These are phyloP conservation scores for Odontomyia ornata DNA, from an alignment of 2,888 invertebrate genomes.

Conservation along the genomic window DNA sequence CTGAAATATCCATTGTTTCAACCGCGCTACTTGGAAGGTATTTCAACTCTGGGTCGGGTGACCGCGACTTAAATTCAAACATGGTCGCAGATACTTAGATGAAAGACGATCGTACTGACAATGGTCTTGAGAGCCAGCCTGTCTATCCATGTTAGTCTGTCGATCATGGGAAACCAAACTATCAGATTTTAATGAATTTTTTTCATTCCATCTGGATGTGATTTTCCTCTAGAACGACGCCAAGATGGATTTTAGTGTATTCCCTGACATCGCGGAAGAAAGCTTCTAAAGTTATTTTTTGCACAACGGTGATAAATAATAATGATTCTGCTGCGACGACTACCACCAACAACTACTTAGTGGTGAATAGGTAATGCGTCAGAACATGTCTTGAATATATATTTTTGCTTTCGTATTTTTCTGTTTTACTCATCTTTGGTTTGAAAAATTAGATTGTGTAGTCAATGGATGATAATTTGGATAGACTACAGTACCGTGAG, in stretches of 20 bases:
- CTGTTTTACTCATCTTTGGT: slow-evolving; percentile 19
- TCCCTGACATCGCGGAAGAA: slow-evolving; percentile 31
- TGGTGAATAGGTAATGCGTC: slow-evolving; percentile 42
- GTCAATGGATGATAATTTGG: slow-evolving; percentile 36
- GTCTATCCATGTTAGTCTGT: slow-evolving; percentile 31
- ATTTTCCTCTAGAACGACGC: not conserved
- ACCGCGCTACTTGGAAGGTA: not conserved
- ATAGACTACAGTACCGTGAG: not conserved
- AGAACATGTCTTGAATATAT: slow-evolving; percentile 33
- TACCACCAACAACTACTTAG: slow-evolving; percentile 10
- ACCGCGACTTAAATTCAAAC: not conserved
- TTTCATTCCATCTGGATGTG: not conserved
- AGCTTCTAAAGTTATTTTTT: slow-evolving; percentile 24
- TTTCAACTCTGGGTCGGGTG: not conserved
- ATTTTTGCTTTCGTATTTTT: slow-evolving; percentile 1
- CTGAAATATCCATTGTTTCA: slow-evolving; percentile 25
- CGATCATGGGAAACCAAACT: slow-evolving; percentile 42
- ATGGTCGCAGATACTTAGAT: slow-evolving; percentile 4
- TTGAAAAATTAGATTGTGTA: slow-evolving; percentile 33
- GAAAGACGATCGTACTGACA: not conserved
- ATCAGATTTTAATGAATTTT: slow-evolving; percentile 32
- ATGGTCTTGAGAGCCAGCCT: slow-evolving; percentile 2
- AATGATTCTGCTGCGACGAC: slow-evolving; percentile 16
- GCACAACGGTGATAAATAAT: slow-evolving; percentile 43
- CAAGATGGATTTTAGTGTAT: not conserved